Base-by-base conservation (phyloP, 2,797 vertebrate genomes). In the Silurus lanzhouensis region DNA sequence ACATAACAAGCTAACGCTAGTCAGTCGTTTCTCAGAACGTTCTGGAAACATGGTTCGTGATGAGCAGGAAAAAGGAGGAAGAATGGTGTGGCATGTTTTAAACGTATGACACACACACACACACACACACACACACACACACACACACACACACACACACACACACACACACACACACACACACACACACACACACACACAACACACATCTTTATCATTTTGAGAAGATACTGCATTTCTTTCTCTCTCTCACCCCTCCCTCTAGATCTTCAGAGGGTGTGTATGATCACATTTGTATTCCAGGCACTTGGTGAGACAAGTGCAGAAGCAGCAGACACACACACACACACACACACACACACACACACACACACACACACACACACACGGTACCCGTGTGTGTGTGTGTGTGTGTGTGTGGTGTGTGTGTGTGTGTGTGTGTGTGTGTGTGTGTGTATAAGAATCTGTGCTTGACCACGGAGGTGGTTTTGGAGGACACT, bases 211-310 rank as follows among this genome's bases (percentile, higher is more conserved):
- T 75, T 84, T 20, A 55, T 74, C 38, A 84, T 84, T 78, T 52
- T 19, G 46, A 55, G 55, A 75, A 17, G 25, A 66, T 84, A 84
- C 84, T 78, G 86, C 86, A 84, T 74, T 46, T 81, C 82, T 71
- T 52, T 38, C 13, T 74, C 44, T 64, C 52, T 5, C 80, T 55
- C 7, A 22, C 67, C 22, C 58, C 71, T 82, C 46, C 77, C 63
- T 52, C 74, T 79, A 14, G 13, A 52, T 83, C 31, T 64, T 14
- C 60, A 19, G 64, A 63, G 55, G 74, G 64, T 70, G 78, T 64
- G 77, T 85, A 75, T 25, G 76, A 77, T 83, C 77, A 74, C 55
- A 91, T 92, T 87, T 89, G 86, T 90, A 92, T 92, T 91, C 90
- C 83, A 87, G 83, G 64, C 82, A 88, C 83, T 83, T 79, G 8